phyloP scores from a whole-genome alignment of 2,888 invertebrate genomes.

The Eupeodes latifasciatus region DNA sequence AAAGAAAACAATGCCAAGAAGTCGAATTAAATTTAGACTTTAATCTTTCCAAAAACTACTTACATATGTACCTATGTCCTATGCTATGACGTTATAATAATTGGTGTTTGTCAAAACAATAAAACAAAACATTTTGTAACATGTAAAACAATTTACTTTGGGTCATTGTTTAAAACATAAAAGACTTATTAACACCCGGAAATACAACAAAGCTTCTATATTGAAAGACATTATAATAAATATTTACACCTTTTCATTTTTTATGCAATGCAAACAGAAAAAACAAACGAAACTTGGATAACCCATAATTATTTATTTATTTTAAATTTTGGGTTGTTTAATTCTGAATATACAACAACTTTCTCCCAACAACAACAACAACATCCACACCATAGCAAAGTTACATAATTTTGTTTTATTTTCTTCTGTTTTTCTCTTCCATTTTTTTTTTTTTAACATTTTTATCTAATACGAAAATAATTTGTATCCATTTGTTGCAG shows the following conservation, averaged over 20 bases:
- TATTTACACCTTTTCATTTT: conserved; percentile 10
- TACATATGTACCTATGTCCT: too few relatives aligned
- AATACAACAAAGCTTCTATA: not conserved
- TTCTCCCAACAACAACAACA: conserved; percentile 10
- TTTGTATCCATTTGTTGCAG: conserved; percentile 8
- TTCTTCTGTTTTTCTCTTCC: not conserved
- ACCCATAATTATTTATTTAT: not conserved
- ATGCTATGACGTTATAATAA: too few relatives aligned
- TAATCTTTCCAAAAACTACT: not conserved
- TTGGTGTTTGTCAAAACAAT: not conserved
- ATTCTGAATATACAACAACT: conserved; percentile 7
- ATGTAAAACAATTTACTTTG: not conserved
- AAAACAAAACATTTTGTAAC: not conserved
- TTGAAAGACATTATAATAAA: not conserved
- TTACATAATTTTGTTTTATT: conserved; percentile 2
- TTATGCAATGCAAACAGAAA: not conserved
- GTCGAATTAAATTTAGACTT: not conserved
- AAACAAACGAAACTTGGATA: not conserved
- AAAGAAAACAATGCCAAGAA: too few relatives aligned
- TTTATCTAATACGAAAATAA: conserved; percentile 4
- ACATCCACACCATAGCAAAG: not conserved
- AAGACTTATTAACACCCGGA: conserved; percentile 16
- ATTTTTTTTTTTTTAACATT: not conserved
- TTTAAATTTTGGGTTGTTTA: not conserved
- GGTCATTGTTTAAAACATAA: not conserved